Evolutionary conservation across 2,113 vertebrate genomes (phyloP).

Genomic region (Dasyurus viverrinus): DNA sequence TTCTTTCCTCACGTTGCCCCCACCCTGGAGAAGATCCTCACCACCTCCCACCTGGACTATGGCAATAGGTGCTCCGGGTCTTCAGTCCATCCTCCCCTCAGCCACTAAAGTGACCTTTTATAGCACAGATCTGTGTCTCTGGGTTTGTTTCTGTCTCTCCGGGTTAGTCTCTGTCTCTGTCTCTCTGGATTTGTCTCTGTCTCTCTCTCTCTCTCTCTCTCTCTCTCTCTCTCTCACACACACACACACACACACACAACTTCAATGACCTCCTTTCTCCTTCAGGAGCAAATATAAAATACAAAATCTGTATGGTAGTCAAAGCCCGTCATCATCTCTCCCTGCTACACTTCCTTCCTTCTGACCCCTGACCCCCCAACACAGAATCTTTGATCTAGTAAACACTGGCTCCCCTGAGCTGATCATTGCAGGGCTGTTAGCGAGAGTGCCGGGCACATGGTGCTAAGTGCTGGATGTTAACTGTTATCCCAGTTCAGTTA

Average conservation of each 20-base stretch:
- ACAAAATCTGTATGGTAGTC: not conserved
- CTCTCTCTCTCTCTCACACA: not conserved
- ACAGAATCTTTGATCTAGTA: not conserved
- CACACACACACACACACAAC: not conserved
- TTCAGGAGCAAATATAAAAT: not conserved
- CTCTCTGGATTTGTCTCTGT: no score
- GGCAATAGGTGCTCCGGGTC: no score
- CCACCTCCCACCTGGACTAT: no score
- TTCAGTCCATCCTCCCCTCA: not conserved
- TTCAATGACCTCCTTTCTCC: not conserved
- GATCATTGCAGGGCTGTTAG: no score
- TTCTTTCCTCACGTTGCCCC: no score
- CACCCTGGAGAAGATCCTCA: no score
- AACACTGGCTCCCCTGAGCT: no score
- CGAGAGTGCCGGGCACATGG: no score
- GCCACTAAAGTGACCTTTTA: not conserved
- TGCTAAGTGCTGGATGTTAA: no score
- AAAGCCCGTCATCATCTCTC: not conserved
- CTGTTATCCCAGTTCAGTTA: no score
- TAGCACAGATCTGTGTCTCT: not conserved
- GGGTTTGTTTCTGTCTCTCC: not conserved
- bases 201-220: not conserved
- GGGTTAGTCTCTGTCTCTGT: not conserved
- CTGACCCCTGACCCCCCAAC: not conserved
- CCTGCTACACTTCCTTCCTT: not conserved